Conservation (phyloP, 2,113 vertebrate genomes). For the Pedionomus torquatus region DNA sequence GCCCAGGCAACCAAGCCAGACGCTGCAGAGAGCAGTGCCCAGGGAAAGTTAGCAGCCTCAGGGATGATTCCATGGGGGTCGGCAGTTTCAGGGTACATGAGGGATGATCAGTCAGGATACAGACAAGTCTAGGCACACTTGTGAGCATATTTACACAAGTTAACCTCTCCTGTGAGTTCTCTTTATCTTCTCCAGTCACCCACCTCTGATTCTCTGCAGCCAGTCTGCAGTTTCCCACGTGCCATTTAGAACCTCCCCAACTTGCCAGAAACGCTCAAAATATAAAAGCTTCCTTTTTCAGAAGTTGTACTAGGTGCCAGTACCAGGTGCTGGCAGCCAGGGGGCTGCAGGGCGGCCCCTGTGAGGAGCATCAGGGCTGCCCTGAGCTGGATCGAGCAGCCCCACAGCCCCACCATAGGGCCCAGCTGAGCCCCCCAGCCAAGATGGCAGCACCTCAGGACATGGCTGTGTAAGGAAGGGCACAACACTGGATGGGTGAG, state of each 20-base stretch:
- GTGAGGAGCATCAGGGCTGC: accelerated
- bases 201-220: not conserved
- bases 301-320: not conserved
- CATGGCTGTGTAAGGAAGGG: not conserved
- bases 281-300: not conserved
- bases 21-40: not conserved
- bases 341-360: not conserved
- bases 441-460: accelerated
- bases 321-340: accelerated
- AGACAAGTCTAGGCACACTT: not conserved
- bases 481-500: accelerated
- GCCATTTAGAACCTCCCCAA: not conserved
- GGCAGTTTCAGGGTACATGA: not conserved
- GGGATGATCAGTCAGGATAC: not conserved
- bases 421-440: accelerated
- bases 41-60: not conserved
- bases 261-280: not conserved
- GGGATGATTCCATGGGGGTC: not conserved
- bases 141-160: not conserved
- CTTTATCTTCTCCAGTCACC: not conserved
- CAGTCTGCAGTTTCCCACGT: accelerated
- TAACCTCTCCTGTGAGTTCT: not conserved
- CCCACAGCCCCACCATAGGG: not conserved
- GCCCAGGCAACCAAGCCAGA: not conserved
- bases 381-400: too few species aligned